Evolutionary conservation across 2,888 invertebrate species (phyloP), one percentile per base, ranked within the genome.

Genomic region (Agrochola macilenta): DNA sequence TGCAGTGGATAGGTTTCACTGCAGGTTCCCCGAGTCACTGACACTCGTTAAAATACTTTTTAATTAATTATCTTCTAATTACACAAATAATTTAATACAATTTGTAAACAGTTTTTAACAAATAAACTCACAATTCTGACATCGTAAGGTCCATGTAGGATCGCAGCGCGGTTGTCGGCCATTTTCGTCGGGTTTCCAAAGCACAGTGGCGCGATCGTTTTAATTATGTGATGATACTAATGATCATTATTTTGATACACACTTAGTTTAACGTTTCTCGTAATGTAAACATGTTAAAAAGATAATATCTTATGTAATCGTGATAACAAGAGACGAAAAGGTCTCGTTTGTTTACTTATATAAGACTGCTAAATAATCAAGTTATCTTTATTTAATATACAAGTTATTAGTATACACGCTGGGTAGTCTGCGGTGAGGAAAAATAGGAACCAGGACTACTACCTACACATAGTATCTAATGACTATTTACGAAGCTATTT

Each of bases 111-210:
- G 9, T 26, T 64, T 11, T 35, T 35, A 12, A 26, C 2, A 65
- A 66, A 96, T 52, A 57, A 65, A 97, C 97, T 97, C 91, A 98
- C 98, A 96, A 98, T 93, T 90, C 97, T 97, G 81, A 98, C 91
- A 91, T 98, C 98, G 83, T 97, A 97, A 78, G 98, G 97, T 65
- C 98, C 98, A 90, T 98, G 97, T 2, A 98, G 95, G 46, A 98
- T 97, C 11, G 98, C 98, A 2, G 98, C 97, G 77, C 97, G 95
- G 93, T 98, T 98, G 83, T 95, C 91, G 61, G 82, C 75, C 94
- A 94, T 94, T 73, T 77, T 86, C 65, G 52, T 54, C 58, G 35
- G 54, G 54, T 69, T 69, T 39, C 23, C 14, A 54, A 30, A 39
- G 26, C 66, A 87, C 81, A 87, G 73, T 79, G 64, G 5, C 14